Base-by-base conservation (phyloP, 2,113 vertebrate species). In the Xerus inauris region DNA sequence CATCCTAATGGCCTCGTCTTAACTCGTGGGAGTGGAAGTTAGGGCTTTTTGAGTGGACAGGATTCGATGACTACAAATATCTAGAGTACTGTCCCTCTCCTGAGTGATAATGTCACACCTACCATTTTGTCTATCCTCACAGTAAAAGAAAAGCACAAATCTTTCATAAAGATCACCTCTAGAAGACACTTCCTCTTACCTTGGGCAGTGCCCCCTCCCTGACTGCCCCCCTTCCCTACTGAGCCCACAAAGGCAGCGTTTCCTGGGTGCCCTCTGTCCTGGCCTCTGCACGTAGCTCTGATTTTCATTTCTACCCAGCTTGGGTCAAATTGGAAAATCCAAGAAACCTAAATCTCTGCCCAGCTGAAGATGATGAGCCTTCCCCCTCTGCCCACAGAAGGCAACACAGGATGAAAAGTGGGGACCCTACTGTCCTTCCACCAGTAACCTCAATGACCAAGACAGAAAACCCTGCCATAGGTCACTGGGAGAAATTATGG, bases 141-240 rank as follows among this genome's bases (percentile, higher is more conserved):
- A 51, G 5, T 32, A 45, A 24, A 19, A 64, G 6, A 45, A 24
- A 24, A 64, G 8, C 49, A 73, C 83, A n/a, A 1, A 42, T 67
- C 81, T 87, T 89, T 47, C 40, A 11, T 28, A 17, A n/a, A 65
- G 22, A 45, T 42, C 67, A 35, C 59, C 35, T 84, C 42, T 1
- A 40, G 38, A 22, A 88, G 82, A 76, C 84, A 54, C 40, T 13
- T 45, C 4, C 8, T 1, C 3, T 30, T 2, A 32, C 45, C 40
- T 6, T 0, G 0, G 26, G 10, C 1, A 32, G 28, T 54, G 49
- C 22, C 35, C 10, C 30, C 6, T 7, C 11, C 47, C 76, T 10
- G 49, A 59, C 19, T 3, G 13, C 35, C 71, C 38, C 47, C 20
- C 73, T 13, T 4, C 17, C n/a, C 40, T 28, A 17, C 45, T 0